phyloP scores from a whole-genome alignment of 2,888 invertebrate genomes.

The Adelphocoris suturalis region DNA sequence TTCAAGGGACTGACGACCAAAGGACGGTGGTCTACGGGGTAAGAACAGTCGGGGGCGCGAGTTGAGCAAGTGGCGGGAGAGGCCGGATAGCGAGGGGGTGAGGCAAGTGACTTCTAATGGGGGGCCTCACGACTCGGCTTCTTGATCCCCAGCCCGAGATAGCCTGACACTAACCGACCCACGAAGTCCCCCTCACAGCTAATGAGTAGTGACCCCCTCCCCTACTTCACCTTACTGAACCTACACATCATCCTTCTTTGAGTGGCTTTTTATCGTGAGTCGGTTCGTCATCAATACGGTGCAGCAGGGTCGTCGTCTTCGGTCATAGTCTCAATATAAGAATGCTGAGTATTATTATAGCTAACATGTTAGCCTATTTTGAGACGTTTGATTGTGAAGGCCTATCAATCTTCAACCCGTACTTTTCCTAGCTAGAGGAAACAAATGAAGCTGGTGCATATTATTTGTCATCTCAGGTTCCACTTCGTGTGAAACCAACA shows the following conservation, averaged over 20 bases:
- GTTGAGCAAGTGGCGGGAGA: constrained; percentile 55
- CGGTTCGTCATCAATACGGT: no score
- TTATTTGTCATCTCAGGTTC: no score
- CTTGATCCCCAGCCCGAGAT: constrained; percentile 50
- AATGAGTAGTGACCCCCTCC: constrained; percentile 33
- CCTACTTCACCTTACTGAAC: background rate
- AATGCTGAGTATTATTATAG: no score
- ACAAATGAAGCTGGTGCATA: no score
- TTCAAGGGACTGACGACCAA: background rate
- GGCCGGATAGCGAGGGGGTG: constrained; percentile 30
- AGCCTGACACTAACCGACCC: constrained; percentile 60
- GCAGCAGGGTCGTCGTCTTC: no score
- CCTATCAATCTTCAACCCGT: no score
- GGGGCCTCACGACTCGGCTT: constrained; percentile 57
- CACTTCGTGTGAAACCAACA: no score
- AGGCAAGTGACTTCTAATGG: constrained; percentile 62
- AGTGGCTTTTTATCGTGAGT: background rate
- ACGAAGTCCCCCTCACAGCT: constrained; percentile 49
- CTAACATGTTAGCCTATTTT: no score
- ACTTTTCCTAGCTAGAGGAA: no score
- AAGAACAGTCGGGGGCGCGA: background rate
- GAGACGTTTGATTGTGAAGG: no score
- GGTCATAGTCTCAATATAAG: no score
- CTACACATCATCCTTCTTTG: background rate
- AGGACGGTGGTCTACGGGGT: background rate